Evolutionary conservation across 2,888 invertebrate species (phyloP), one percentile per base, ranked within the genome.

Genomic region (Timema podura): DNA sequence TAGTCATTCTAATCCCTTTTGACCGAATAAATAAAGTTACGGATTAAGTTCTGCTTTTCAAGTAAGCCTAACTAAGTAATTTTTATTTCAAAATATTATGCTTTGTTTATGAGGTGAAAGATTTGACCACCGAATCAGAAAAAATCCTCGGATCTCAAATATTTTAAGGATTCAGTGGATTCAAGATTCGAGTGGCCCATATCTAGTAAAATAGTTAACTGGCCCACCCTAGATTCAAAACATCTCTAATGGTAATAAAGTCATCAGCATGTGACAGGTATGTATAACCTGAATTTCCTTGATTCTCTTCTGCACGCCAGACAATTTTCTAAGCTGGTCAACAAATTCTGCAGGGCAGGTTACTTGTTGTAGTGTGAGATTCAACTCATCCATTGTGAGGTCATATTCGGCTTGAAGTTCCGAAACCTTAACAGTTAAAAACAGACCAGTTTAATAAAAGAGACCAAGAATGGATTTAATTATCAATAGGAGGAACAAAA

Each of bases 381-480:
- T 85, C n/a, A 88, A 79, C 65, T 83, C 84, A 47, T 84, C 83
- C 64, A 90, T 83, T 0, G 87, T 85, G 30, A 84, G 81, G 74
- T 86, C 85, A 74, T 86, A 88, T 48, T 87, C 85, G 67, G 86
- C 82, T 0, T 88, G 86, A 15, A 92, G 78, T 72, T 87, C 86
- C 0, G 82, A 79, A 0, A 88, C 78, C 77, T 61, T n/a, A n/a
- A n/a, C n/a, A n/a, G n/a, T n/a, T n/a, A n/a, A n/a, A n/a, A n/a
- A n/a, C n/a, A n/a, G n/a, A n/a, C n/a, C n/a, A n/a, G n/a, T n/a
- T n/a, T n/a, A n/a, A n/a, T n/a, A n/a, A n/a, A n/a, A n/a, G n/a
- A n/a, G n/a, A n/a, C n/a, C n/a, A n/a, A n/a, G n/a, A n/a, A n/a
- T n/a, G n/a, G n/a, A n/a, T n/a, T n/a, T n/a, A n/a, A n/a, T n/a